Percentiles rank a stretch among this genome's conserved stretches.
These are phyloP conservation scores for Lithobates pipiens DNA, from an alignment of 2,797 vertebrate species.

Conservation along the genomic window DNA sequence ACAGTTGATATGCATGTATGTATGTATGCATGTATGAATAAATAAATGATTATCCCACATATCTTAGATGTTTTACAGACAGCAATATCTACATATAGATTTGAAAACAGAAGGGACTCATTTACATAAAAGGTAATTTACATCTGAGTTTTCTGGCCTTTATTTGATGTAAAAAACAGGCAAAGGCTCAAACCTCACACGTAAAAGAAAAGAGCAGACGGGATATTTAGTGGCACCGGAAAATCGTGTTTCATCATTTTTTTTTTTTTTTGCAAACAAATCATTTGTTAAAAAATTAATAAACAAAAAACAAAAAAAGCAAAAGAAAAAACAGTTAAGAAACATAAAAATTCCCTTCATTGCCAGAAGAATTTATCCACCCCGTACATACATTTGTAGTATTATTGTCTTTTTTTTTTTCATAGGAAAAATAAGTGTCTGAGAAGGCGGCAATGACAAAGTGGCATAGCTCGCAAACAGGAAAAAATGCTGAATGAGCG, in stretches of 20 bases:
- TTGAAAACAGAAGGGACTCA: too few relatives aligned
- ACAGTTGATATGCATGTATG: too few relatives aligned
- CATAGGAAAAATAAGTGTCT: background rate
- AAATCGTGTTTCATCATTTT: slow-evolving; percentile 30
- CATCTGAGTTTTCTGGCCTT: background rate
- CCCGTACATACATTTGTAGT: background rate
- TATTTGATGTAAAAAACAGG: background rate
- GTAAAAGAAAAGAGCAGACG: background rate
- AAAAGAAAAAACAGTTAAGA: slow-evolving; percentile 6
- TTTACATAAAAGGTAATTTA: too few relatives aligned
- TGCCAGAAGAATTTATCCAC: background rate
- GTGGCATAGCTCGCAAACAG: slow-evolving; percentile 6
- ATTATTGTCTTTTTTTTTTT: background rate
- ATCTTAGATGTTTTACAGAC: too few relatives aligned
- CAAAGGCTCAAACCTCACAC: background rate
- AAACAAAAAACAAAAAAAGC: background rate
- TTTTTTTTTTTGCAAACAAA: slow-evolving; percentile 26
- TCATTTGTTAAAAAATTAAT: slow-evolving; percentile 29
- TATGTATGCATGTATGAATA: too few relatives aligned
- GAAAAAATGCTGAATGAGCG: background rate
- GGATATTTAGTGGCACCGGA: background rate
- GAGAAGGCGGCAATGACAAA: background rate
- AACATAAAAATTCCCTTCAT: slow-evolving; percentile 1
- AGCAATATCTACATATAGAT: too few relatives aligned
- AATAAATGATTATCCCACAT: too few relatives aligned